These are phyloP conservation scores for Callimorpha dominula DNA, from an alignment of 2,888 invertebrate genomes.

Conservation along the genomic window DNA sequence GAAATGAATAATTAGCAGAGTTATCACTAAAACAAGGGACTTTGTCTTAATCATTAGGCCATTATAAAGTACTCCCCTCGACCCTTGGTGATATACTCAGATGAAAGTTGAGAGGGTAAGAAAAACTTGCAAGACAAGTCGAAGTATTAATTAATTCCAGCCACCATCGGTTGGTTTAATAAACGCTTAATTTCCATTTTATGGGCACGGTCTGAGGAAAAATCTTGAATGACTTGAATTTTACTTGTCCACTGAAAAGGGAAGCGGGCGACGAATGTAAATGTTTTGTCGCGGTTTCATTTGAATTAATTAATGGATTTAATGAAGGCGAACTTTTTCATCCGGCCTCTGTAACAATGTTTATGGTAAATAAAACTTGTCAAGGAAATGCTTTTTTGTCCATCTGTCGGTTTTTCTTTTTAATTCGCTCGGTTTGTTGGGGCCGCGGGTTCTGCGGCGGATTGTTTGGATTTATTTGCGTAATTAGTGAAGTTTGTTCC, in stretches of 20 bases:
- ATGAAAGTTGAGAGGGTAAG: constrained; percentile 73
- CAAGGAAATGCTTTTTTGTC: constrained; percentile 83
- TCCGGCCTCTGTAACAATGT: constrained; percentile 82
- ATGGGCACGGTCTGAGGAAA: constrained; percentile 66
- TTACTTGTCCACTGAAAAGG: constrained; percentile 70
- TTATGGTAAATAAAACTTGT: constrained; percentile 86
- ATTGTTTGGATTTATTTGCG: constrained; percentile 85
- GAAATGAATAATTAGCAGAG: constrained; percentile 81
- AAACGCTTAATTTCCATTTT: constrained; percentile 84
- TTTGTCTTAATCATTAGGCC: constrained; percentile 84
- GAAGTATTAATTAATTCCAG: constrained; percentile 83
- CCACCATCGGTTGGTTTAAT: constrained; percentile 76
- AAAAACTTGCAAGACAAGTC: constrained; percentile 76
- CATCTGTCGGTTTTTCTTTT: constrained; percentile 80
- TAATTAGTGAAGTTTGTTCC: constrained; percentile 86
- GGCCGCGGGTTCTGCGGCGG: constrained; percentile 68
- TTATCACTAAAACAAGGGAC: constrained; percentile 77
- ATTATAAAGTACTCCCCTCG: constrained; percentile 79
- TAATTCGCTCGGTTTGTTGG: constrained; percentile 79
- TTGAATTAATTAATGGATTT: constrained; percentile 86
- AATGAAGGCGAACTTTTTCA: constrained; percentile 84
- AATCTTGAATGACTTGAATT: constrained; percentile 72
- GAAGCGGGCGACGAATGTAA: constrained; percentile 76
- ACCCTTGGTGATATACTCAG: constrained; percentile 74
- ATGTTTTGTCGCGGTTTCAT: constrained; percentile 84